Conservation (phyloP, 2,797 vertebrate species). For the Pseudotriccus pelzelni region DNA sequence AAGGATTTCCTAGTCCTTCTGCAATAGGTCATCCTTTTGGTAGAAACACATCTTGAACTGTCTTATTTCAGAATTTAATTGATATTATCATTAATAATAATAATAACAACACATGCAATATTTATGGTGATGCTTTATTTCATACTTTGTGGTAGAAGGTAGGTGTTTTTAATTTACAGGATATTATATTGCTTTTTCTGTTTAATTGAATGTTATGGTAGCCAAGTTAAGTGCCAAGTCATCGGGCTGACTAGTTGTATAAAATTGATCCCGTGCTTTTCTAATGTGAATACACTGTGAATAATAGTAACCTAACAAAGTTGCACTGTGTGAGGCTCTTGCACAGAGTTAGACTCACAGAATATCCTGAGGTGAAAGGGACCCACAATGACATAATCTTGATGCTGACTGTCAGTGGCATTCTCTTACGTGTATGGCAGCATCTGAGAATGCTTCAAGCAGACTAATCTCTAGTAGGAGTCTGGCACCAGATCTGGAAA, state of each 20-base stretch:
- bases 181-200: not conserved
- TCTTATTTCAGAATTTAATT: not conserved
- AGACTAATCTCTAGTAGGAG: not conserved
- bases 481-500: not conserved
- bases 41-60: not conserved
- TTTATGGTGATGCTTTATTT: not conserved
- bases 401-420: not conserved
- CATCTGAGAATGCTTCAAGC: fast-evolving
- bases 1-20: not conserved
- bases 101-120: not conserved
- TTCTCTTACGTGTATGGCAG: not conserved
- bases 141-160: not conserved
- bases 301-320: not conserved
- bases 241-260: not conserved
- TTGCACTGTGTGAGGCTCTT: not conserved
- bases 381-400: not conserved
- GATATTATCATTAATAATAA: not conserved
- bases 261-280: not conserved
- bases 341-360: not conserved
- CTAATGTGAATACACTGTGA: not conserved
- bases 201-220: not conserved
- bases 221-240: not conserved
- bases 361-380: not conserved
- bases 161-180: not conserved
- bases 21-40: not conserved